Conservation (phyloP, 2,888 invertebrate genomes). For the Stegophylla sp. region DNA sequence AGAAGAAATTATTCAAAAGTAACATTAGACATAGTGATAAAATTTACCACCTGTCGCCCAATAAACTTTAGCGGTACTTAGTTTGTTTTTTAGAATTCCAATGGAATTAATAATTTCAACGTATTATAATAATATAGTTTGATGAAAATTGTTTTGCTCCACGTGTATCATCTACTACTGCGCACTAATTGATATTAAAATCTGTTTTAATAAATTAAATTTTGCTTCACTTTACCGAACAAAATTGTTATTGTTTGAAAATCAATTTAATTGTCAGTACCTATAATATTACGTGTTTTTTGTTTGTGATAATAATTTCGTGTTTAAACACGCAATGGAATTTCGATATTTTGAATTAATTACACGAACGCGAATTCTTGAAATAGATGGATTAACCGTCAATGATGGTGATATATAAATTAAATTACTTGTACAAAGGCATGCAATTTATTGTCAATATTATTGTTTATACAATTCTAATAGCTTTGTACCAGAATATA, state of each 20-base stretch:
- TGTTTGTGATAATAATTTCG: neutral
- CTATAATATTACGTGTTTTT: neutral
- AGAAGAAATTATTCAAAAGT: too few species aligned
- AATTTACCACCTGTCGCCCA: too few species aligned
- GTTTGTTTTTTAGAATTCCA: neutral
- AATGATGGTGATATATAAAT: slow-evolving; percentile 9
- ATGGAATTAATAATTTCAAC: neutral
- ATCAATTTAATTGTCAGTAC: neutral
- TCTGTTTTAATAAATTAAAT: too few species aligned
- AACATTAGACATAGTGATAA: too few species aligned
- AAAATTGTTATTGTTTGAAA: neutral
- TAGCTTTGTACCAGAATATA: neutral
- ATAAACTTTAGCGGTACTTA: neutral
- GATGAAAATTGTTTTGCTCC: neutral
- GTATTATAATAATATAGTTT: neutral
- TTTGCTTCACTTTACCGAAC: too few species aligned
- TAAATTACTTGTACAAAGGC: slow-evolving; percentile 15
- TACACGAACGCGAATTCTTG: slow-evolving; percentile 7
- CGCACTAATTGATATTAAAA: too few species aligned
- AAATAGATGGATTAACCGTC: slow-evolving; percentile 32
- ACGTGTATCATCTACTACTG: too few species aligned
- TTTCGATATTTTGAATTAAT: slow-evolving; percentile 36
- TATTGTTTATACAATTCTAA: slow-evolving; percentile 32
- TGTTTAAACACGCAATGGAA: neutral
- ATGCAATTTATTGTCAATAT: neutral